A percentile compares a stretch with the other conserved stretches of the same genome.
phyloP scores from a whole-genome alignment of 2,888 invertebrate species.

The Tetropium fuscum region DNA sequence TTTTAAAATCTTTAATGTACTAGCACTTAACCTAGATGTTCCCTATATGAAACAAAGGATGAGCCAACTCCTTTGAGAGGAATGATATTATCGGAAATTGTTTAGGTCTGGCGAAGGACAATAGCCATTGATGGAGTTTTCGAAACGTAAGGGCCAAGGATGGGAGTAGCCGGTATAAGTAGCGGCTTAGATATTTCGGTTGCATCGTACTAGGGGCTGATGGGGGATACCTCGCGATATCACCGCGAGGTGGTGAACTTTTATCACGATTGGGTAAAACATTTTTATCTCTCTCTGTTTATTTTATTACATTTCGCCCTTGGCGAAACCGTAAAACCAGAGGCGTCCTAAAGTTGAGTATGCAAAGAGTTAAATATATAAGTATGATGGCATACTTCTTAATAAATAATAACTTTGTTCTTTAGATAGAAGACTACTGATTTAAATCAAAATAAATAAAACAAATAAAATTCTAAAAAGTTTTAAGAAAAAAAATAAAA shows the following conservation, averaged over 20 bases:
- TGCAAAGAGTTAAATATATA: no score
- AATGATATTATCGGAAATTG: conserved; percentile 23
- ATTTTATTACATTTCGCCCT: conserved; percentile 27
- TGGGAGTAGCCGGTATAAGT: conserved; percentile 24
- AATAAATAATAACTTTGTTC: no score
- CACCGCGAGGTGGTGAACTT: conserved; percentile 26
- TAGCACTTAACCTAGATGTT: no score
- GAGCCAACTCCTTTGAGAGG: not conserved
- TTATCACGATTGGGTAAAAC: conserved; percentile 30
- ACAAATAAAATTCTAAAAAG: no score
- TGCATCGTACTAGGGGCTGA: conserved; percentile 6
- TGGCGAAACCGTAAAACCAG: conserved; percentile 7
- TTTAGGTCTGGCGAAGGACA: conserved; percentile 16
- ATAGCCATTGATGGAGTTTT: conserved; percentile 23
- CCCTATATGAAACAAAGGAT: conserved; percentile 11
- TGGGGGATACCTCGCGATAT: conserved; percentile 24
- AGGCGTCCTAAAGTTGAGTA: no score
- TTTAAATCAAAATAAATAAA: no score
- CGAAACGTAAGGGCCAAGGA: conserved; percentile 22
- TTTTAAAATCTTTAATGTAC: no score
- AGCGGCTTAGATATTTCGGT: conserved; percentile 20
- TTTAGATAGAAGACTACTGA: no score
- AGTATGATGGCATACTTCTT: no score
- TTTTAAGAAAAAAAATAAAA: no score
- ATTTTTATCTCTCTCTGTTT: conserved; percentile 28